A percentile compares a stretch with the other conserved stretches of the same genome.
Evolutionary conservation across 1,140 invertebrate genomes (phyloP).

Genomic region (Elymnias hypermnestra): DNA sequence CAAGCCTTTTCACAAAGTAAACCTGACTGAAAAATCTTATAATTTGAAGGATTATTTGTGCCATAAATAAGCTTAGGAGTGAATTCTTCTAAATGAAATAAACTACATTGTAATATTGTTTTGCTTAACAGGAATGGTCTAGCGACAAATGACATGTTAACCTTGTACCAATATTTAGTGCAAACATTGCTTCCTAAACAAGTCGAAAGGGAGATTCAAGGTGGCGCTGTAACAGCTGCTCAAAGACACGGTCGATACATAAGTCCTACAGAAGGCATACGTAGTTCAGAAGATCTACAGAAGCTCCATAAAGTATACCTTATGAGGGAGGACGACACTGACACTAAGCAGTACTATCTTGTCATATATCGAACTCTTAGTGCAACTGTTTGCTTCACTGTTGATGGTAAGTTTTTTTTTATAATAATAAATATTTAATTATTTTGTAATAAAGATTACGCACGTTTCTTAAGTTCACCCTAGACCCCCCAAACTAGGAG

Average conservation of each 20-base stretch:
- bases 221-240: conserved; percentile 70
- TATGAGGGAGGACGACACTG: conserved; percentile 76
- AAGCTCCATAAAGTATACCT: conserved; percentile 85
- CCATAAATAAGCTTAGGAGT: too few relatives aligned
- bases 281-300: conserved; percentile 80
- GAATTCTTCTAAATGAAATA: too few relatives aligned
- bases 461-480: too few relatives aligned
- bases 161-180: conserved; percentile 88
- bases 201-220: conserved; percentile 84
- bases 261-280: conserved; percentile 52
- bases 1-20: too few relatives aligned
- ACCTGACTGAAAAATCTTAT: too few relatives aligned
- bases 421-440: background rate
- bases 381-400: conserved; percentile 86
- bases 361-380: conserved; percentile 88
- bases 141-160: conserved; percentile 88
- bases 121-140: conserved; percentile 94
- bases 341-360: conserved; percentile 81
- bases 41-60: too few relatives aligned
- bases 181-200: conserved; percentile 85
- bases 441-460: too few relatives aligned
- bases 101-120: too few relatives aligned
- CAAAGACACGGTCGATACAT: conserved; percentile 63
- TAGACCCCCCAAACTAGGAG: too few relatives aligned
- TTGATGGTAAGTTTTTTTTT: conserved; percentile 77